Evolutionary conservation across 2,888 invertebrate species (phyloP).

Genomic region (Agrotis puta): DNA sequence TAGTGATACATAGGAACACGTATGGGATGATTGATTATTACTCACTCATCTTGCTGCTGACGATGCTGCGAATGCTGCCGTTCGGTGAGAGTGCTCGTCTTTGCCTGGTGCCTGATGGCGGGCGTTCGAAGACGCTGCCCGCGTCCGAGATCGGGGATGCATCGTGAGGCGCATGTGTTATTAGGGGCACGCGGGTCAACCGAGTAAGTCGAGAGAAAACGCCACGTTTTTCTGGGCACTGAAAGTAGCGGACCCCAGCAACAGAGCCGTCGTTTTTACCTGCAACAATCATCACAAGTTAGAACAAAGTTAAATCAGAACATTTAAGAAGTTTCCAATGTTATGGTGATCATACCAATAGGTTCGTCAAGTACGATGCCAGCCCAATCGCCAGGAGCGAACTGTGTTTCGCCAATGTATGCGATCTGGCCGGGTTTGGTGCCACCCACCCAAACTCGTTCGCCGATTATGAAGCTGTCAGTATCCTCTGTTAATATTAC

Average conservation of each 20-base stretch:
- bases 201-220: constrained; percentile 97
- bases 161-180: constrained; percentile 89
- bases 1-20: not conserved
- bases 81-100: constrained; percentile 87
- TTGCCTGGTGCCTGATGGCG: constrained; percentile 85
- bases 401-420: constrained; percentile 98
- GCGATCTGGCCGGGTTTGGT: constrained; percentile 97
- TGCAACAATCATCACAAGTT: constrained; percentile 76
- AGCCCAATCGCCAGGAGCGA: constrained; percentile 99
- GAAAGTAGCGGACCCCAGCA: constrained; percentile 97
- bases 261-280: constrained; percentile 99
- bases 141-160: constrained; percentile 87
- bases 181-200: constrained; percentile 94
- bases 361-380: constrained; percentile 99
- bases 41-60: constrained; percentile 91
- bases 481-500: constrained; percentile 96
- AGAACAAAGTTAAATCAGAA: not conserved
- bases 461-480: constrained; percentile 98
- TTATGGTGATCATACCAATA: constrained; percentile 92
- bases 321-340: not conserved
- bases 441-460: constrained; percentile 98
- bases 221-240: constrained; percentile 97
- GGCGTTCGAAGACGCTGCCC: constrained; percentile 88
- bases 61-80: constrained; percentile 88
- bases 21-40: constrained; percentile 21